A percentile compares a stretch with the other conserved stretches of the same genome.
Conservation (phyloP, 2,888 invertebrate species). For the Athalia circularis region DNA sequence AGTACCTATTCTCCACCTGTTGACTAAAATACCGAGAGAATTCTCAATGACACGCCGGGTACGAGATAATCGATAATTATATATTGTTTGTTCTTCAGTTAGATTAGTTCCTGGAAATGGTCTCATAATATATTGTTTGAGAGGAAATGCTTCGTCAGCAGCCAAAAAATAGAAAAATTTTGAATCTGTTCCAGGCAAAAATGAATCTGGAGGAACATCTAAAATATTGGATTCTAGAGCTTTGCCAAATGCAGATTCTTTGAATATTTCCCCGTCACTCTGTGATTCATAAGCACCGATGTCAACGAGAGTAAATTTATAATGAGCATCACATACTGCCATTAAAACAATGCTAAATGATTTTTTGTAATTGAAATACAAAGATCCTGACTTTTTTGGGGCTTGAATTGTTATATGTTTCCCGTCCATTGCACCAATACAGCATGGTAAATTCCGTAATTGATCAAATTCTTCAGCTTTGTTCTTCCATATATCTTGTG, state of each 20-base stretch:
- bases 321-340: conserved; percentile 37
- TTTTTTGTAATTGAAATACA: conserved; percentile 50
- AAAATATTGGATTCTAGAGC: too few relatives aligned
- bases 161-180: too few relatives aligned
- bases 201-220: too few relatives aligned
- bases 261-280: conserved; percentile 31
- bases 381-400: conserved; percentile 40
- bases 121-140: too few relatives aligned
- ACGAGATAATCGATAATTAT: neutral
- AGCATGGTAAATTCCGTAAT: neutral
- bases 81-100: neutral
- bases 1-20: neutral
- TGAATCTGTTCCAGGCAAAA: too few relatives aligned
- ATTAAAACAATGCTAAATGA: conserved; percentile 46
- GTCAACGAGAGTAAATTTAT: conserved; percentile 27
- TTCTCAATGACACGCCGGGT: neutral
- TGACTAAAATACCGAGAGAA: neutral
- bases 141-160: too few relatives aligned
- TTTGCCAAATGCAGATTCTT: conserved; percentile 17
- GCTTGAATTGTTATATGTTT: conserved; percentile 47
- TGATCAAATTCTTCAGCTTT: too few relatives aligned
- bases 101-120: too few relatives aligned
- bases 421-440: conserved; percentile 48
- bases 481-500: conserved; percentile 1
- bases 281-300: conserved; percentile 25